These are phyloP conservation scores for Antennarius striatus DNA, from an alignment of 2,113 vertebrate species.

Conservation along the genomic window DNA sequence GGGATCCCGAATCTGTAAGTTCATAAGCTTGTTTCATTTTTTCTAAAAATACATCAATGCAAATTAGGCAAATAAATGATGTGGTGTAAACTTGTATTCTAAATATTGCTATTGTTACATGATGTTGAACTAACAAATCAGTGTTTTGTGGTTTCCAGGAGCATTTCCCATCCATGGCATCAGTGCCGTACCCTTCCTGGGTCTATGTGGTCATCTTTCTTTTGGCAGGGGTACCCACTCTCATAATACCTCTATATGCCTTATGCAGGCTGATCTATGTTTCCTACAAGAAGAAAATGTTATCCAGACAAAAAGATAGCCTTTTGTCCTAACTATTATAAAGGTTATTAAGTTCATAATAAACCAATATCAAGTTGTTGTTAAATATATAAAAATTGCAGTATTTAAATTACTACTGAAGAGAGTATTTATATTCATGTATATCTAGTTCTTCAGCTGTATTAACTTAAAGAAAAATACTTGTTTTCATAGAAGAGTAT, in stretches of 20 bases:
- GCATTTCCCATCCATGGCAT: conserved; percentile 81
- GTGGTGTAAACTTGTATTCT: too few relatives aligned
- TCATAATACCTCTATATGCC: conserved; percentile 81
- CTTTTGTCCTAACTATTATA: neutral
- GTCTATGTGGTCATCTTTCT: conserved; percentile 83
- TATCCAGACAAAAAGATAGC: neutral
- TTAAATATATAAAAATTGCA: too few relatives aligned
- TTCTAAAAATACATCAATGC: neutral
- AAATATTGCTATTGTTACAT: neutral
- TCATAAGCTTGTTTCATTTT: neutral
- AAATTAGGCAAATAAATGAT: conserved; percentile 13
- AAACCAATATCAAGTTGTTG: neutral
- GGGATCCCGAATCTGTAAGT: conserved; percentile 88
- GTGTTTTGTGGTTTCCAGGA: conserved; percentile 69
- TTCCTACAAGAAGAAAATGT: conserved; percentile 25
- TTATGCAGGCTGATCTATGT: conserved; percentile 76
- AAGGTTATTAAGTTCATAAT: neutral
- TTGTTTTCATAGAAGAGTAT: too few relatives aligned
- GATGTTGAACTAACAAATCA: neutral
- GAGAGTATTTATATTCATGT: too few relatives aligned
- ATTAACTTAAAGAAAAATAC: too few relatives aligned
- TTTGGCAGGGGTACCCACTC: conserved; percentile 85
- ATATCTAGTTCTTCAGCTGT: too few relatives aligned
- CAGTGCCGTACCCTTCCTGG: conserved; percentile 82
- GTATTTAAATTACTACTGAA: too few relatives aligned